These are phyloP conservation scores for Rynchops niger DNA, from an alignment of 2,113 vertebrate species.

Conservation along the genomic window DNA sequence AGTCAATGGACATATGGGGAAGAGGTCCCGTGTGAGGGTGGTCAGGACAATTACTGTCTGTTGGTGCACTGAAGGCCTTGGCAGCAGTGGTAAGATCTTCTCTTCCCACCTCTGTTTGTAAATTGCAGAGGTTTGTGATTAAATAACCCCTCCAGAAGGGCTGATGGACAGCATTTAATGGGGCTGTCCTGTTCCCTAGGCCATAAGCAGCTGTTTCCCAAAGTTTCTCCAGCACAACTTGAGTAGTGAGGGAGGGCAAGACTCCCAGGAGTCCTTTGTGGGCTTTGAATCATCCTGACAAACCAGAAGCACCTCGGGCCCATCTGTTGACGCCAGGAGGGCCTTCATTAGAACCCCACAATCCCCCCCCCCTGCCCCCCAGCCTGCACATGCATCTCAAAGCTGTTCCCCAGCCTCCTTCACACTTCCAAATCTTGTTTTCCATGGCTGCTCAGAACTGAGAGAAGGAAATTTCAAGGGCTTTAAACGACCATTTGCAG, in stretches of 20 bases:
- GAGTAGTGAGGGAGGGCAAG: not conserved
- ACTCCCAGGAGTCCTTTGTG: not conserved
- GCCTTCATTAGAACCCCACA: not conserved
- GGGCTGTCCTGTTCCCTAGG: not conserved
- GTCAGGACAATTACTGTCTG: not conserved
- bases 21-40: not conserved
- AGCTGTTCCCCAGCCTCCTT: not conserved
- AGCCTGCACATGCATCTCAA: not conserved
- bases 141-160: not conserved
- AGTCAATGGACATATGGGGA: not conserved
- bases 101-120: not conserved
- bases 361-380: too few relatives aligned
- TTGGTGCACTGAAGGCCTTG: not conserved
- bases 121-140: not conserved
- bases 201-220: not conserved
- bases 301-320: not conserved
- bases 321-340: not conserved
- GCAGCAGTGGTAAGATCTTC: not conserved
- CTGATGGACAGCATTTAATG: not conserved
- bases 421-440: not conserved
- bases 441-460: not conserved
- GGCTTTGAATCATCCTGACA: not conserved
- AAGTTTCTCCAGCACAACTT: not conserved
- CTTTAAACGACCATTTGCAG: not conserved
- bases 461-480: not conserved